These are phyloP conservation scores for Nephrotoma guestfalica DNA, from an alignment of 2,888 invertebrate genomes.

Conservation along the genomic window DNA sequence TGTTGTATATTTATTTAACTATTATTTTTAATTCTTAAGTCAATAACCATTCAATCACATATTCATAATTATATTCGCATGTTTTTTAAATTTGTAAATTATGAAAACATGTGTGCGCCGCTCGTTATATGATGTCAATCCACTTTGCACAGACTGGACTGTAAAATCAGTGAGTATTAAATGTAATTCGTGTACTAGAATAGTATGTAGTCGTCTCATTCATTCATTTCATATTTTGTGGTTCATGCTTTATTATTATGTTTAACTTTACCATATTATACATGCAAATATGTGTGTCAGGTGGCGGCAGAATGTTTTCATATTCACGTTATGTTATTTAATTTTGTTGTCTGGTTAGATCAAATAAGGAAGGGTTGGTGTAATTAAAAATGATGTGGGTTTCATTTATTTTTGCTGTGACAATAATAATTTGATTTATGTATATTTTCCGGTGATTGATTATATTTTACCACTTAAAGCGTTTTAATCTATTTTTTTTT, in stretches of 20 bases:
- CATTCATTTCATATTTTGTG: not conserved
- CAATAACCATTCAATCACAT: not conserved
- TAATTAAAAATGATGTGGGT: not conserved
- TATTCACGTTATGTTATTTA: not conserved
- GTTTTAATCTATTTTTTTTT: not conserved
- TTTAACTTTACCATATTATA: not conserved
- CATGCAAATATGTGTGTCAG: not conserved
- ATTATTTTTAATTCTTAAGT: not conserved
- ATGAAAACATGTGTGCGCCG: not conserved
- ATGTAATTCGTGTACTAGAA: not conserved
- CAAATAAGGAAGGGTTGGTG: not conserved
- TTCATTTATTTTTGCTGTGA: not conserved
- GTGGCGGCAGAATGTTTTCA: not conserved
- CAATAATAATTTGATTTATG: not conserved
- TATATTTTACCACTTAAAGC: not conserved
- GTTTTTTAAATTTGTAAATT: not conserved
- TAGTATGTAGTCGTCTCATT: not conserved
- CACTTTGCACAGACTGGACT: not conserved
- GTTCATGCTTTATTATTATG: not conserved
- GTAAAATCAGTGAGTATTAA: not conserved
- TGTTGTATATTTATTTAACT: not conserved
- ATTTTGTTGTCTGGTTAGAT: not conserved
- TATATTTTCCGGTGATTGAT: not conserved
- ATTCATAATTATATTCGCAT: not conserved
- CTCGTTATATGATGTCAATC: not conserved